Conservation (phyloP, 2,797 vertebrate genomes). For the Sitta carolinensis region DNA sequence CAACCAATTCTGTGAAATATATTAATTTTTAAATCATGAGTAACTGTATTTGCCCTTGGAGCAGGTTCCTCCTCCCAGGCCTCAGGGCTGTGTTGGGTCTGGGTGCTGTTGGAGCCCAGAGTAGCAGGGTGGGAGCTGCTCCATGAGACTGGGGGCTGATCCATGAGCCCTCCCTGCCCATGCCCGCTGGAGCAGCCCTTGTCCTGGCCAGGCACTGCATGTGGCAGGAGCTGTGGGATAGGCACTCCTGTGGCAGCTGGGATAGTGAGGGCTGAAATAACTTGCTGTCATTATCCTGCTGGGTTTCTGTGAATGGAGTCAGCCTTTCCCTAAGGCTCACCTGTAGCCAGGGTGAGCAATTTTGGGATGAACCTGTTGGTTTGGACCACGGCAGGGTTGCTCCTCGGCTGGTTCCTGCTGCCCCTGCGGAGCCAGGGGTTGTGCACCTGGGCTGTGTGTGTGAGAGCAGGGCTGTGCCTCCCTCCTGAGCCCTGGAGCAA, state of each 20-base stretch:
- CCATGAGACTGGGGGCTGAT: accelerated
- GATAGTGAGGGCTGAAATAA: background rate
- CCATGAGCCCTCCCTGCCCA: accelerated
- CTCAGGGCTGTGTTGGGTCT: background rate
- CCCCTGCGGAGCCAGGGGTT: background rate
- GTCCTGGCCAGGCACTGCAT: background rate
- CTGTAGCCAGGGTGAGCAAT: background rate
- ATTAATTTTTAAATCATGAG: background rate
- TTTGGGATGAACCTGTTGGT: background rate
- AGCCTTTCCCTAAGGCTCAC: background rate
- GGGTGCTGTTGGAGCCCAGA: accelerated
- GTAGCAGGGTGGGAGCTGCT: background rate
- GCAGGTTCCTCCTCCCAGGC: background rate
- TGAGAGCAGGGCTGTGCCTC: background rate
- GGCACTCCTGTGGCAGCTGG: background rate
- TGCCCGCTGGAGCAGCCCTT: background rate
- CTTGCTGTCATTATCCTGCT: background rate
- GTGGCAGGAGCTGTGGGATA: background rate
- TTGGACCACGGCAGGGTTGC: background rate
- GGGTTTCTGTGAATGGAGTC: background rate
- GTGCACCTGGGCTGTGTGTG: background rate
- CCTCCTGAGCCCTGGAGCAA: background rate
- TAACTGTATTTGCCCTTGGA: background rate
- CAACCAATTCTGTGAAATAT: background rate
- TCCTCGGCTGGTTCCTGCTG: background rate